Evolutionary conservation across 2,888 invertebrate genomes (phyloP).

Genomic region (Tetragonisca angustula): DNA sequence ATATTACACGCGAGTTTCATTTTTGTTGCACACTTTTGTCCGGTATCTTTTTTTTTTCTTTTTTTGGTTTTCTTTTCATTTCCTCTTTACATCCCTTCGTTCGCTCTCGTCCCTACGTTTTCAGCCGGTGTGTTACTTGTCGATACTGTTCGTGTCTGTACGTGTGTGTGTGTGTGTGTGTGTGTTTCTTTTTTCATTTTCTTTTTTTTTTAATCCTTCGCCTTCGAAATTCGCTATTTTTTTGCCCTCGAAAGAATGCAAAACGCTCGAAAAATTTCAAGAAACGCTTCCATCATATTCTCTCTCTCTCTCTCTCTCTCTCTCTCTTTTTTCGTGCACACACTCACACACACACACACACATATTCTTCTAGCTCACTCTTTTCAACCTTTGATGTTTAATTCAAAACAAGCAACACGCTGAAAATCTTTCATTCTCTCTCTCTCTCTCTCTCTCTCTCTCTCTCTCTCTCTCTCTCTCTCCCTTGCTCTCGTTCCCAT

Average conservation of each 20-base stretch:
- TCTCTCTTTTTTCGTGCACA: no score
- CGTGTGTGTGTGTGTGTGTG: background rate
- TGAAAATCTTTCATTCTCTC: conserved; percentile 52
- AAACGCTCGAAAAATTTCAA: conserved; percentile 73
- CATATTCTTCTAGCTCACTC: background rate
- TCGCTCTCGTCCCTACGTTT: conserved; percentile 24
- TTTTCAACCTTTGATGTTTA: background rate
- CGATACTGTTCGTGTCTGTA: conserved; percentile 20
- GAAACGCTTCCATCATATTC: conserved; percentile 65
- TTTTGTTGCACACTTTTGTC: conserved; percentile 57
- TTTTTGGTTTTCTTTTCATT: conserved; percentile 45
- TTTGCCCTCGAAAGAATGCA: conserved; percentile 41
- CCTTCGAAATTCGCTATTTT: background rate
- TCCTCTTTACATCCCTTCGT: background rate
- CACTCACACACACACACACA: background rate
- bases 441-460: background rate
- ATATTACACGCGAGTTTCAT: conserved; percentile 78
- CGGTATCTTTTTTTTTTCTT: background rate
- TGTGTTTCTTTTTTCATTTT: background rate
- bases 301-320: background rate
- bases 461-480: background rate
- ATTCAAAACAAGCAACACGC: conserved; percentile 26
- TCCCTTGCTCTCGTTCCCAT: conserved; percentile 2
- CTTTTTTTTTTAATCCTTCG: background rate
- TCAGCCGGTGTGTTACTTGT: conserved; percentile 14